Evolutionary conservation across 64 coral and sea anemone species (phyloP), one percentile per base, ranked within the genome.

Genomic region (Catalaphyllia jardinei): DNA sequence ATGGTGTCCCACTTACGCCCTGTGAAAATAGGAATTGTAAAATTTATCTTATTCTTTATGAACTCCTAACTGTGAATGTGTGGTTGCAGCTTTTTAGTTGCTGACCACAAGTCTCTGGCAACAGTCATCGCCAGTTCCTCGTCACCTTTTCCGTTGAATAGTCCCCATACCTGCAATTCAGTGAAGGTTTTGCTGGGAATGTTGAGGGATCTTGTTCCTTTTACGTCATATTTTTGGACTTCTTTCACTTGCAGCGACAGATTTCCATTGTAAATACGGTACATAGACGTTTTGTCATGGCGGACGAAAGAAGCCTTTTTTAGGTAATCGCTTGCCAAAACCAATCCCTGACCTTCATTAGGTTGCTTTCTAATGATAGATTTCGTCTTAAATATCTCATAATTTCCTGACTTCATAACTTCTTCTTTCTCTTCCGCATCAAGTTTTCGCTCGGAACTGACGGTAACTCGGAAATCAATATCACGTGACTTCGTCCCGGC

Each of bases 401-500:
- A 91, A 63, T 86, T 62, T 52, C 69, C 59, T 14, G 89, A 86
- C 31, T 72, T 31, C 35, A 81, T 88, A 15, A 84, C 64, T 25
- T 80, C 52, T 4, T 82, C 35, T 85, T 89, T 77, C 22, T 73
- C 69, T 28, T 89, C 27, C 65, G 69, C 83, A 13, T 67, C 46
- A 4, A 92, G 69, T 28, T 89, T 74, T 8, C 94, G 79, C 24
- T 51, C 30, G 16, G 94, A 92, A 52, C 79, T 42, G n/a, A 95
- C 67, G 7, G 84, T 79, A 12, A 95, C 24, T 2, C 89, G 86
- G 10, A 95, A 60, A 75, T 95, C 94, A 27, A 85, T 79, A 55
- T 95, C 94, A 78, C 84, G 83, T 64, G 77, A 79, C 29, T 18
- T 87, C 16, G 85, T 31, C 2, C 25, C 24, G 20, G 69, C 8